A percentile compares a stretch with the other conserved stretches of the same genome.
These are phyloP conservation scores for Palythoa caribaeorum DNA, from an alignment of 92 coral and sea anemone species.

Conservation along the genomic window DNA sequence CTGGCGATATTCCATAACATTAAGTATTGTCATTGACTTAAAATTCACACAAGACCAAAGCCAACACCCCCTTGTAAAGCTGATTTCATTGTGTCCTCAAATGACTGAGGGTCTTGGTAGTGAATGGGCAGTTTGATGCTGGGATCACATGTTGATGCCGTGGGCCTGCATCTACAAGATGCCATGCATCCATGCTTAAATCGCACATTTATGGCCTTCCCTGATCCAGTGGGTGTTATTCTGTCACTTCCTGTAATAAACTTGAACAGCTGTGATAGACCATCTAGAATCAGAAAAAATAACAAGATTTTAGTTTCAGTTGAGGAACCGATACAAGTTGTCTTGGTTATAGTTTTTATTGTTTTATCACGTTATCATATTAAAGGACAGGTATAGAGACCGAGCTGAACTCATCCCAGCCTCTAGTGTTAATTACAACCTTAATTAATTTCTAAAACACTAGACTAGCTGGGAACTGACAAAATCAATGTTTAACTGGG, in stretches of 20 bases:
- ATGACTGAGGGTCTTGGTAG: constrained; percentile 42
- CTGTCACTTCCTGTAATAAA: constrained; percentile 72
- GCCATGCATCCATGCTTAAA: constrained; percentile 65
- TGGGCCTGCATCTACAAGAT: constrained; percentile 65
- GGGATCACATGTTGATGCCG: constrained; percentile 73
- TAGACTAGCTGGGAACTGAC: not conserved
- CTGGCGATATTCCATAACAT: not conserved
- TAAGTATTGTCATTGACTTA: not conserved
- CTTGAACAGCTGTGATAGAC: constrained; percentile 67
- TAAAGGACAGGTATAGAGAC: not conserved
- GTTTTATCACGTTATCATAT: not conserved
- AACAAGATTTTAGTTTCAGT: not conserved
- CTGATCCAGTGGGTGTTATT: constrained; percentile 72
- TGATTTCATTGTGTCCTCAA: constrained; percentile 46
- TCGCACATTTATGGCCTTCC: constrained; percentile 53
- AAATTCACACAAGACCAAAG: constrained; percentile 50
- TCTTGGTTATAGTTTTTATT: not conserved
- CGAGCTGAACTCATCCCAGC: constrained; percentile 1
- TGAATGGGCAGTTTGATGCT: constrained; percentile 64
- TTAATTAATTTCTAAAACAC: not conserved
- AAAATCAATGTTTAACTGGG: not conserved
- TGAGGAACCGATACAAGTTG: not conserved
- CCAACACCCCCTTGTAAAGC: constrained; percentile 53
- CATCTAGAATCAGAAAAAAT: constrained; percentile 37
- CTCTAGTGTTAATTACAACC: not conserved